Conservation (phyloP, 2,113 vertebrate genomes). For the Otus sunia region DNA sequence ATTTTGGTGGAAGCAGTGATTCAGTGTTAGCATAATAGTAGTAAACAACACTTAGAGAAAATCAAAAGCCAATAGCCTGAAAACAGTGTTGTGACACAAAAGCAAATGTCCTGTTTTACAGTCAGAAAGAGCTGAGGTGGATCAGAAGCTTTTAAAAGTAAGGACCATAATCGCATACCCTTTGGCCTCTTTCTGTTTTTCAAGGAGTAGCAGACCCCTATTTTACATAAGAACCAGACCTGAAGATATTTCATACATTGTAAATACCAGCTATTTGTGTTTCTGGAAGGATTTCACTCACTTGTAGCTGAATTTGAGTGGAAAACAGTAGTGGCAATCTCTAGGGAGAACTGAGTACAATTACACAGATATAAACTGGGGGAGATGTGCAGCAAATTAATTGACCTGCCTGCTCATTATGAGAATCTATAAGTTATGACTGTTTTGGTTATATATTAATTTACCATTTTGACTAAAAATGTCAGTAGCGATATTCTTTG, state of each 20-base stretch:
- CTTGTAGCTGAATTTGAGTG: not conserved
- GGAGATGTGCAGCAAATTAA: not conserved
- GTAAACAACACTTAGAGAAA: not conserved
- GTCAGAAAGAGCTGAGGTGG: not conserved
- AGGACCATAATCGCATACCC: not conserved
- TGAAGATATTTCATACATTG: not conserved
- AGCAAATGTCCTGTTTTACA: not conserved
- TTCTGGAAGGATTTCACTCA: not conserved
- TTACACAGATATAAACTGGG: not conserved
- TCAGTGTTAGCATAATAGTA: not conserved
- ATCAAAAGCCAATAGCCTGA: not conserved
- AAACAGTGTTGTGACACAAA: not conserved
- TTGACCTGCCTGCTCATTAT: not conserved
- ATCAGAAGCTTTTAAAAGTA: not conserved
- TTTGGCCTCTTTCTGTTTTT: not conserved
- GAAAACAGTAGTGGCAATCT: not conserved
- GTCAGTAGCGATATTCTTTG: not conserved
- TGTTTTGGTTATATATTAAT: not conserved
- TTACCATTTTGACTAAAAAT: not conserved
- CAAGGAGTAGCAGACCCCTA: not conserved
- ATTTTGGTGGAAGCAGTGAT: not conserved
- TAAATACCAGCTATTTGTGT: not conserved
- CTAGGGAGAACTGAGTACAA: not conserved
- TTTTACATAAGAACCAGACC: not conserved
- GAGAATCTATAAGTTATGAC: not conserved